Base-by-base conservation (phyloP, 92 coral and sea anemone genomes). In the Parazoanthus swiftii region DNA sequence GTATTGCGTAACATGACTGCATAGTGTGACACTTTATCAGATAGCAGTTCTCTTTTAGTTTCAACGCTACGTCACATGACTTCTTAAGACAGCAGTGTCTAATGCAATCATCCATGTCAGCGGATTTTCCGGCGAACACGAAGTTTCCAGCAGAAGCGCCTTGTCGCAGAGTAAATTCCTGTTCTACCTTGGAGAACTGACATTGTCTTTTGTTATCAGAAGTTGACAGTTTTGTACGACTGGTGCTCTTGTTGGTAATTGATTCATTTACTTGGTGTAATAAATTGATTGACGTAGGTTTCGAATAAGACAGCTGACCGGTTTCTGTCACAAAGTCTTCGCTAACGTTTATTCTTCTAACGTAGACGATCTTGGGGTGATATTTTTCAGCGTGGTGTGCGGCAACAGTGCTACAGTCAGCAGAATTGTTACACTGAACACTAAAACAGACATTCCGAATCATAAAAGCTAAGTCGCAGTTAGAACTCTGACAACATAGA, bases 31-130 rank as follows among this genome's bases (percentile, higher is more conserved):
- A 97, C 74, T 91, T 88, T 33, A 95, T 97, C 92, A 95, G 76
- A 74, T 93, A 93, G 86, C 99, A 97, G 85, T 90, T 90, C 44
- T 91, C 89, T 37, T 89, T 88, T 76, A 95, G 86, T 92, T 93
- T 97, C 67, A 97, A 84, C 18, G 98, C 98, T 13, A 93, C 94
- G 73, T 97, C 99, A 88, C 99, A 97, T 65, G 91, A 94, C 67
- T 76, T 79, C 59, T 89, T 91, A 48, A 38, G 86, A 89, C 99
- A 97, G 73, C 99, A 97, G 43, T 86, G 91, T 42, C 82, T 79
- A 56, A 91, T 88, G 79, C 99, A 97, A 8, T 82, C 88, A 67
- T 83, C 85, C 90, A 94, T 93, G 86, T 90, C 91, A 7, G 89
- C 88, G 16, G 95, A 93, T 58, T 81, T 90, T 18, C 86, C 87